Conservation (phyloP, 1,140 invertebrate species). For the Holotrichia oblita region DNA sequence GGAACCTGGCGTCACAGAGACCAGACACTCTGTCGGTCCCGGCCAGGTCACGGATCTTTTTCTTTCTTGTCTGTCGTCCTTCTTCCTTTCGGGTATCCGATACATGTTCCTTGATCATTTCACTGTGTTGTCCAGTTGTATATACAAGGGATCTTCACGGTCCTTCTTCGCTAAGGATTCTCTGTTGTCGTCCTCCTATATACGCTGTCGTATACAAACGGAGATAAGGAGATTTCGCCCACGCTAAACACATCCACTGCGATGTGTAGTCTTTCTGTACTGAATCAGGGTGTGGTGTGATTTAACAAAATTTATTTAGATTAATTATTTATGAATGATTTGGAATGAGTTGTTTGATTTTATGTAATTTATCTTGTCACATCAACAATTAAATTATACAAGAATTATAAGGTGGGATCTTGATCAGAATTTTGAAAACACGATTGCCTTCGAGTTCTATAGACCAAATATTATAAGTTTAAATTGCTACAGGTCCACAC, state of each 20-base stretch:
- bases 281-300: not conserved
- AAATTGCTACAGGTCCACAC: no score
- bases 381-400: no score
- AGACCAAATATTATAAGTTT: no score
- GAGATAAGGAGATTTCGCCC: constrained; percentile 19
- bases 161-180: constrained; percentile 8
- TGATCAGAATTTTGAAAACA: no score
- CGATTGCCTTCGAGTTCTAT: no score
- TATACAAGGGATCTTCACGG: constrained; percentile 13
- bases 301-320: not conserved
- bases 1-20: constrained; percentile 55
- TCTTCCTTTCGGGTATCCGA: not conserved
- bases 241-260: not conserved
- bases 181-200: not conserved
- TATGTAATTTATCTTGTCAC: no score
- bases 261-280: not conserved
- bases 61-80: constrained; percentile 5
- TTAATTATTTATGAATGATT: no score
- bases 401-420: no score
- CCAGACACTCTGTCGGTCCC: constrained; percentile 49
- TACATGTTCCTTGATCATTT: not conserved
- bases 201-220: not conserved
- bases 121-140: not conserved
- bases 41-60: constrained; percentile 21
- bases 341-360: no score